A percentile compares a stretch with the other conserved stretches of the same genome.
These are phyloP conservation scores for Cosmorhoe ocellata DNA, from an alignment of 2,888 invertebrate species.

Conservation along the genomic window DNA sequence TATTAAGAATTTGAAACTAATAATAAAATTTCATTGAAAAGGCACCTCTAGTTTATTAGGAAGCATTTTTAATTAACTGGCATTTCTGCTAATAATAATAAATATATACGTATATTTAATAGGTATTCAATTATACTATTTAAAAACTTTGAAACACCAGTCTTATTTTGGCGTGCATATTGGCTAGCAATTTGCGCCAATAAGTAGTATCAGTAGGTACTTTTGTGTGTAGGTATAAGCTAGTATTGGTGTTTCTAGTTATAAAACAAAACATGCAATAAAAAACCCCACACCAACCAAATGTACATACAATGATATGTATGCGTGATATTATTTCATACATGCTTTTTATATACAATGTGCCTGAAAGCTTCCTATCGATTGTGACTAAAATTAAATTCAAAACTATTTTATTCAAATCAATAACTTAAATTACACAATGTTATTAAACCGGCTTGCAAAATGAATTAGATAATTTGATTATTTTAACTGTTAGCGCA, in stretches of 20 bases:
- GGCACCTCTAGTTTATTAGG: no score
- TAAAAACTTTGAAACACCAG: no score
- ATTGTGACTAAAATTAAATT: constrained; percentile 63
- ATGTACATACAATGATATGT: constrained; percentile 16
- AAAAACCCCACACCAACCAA: constrained; percentile 55
- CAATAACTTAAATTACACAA: constrained; percentile 49
- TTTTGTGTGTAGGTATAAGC: no score
- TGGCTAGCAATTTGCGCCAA: no score
- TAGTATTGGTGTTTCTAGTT: not conserved
- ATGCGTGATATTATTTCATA: constrained; percentile 62
- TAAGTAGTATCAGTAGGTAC: no score
- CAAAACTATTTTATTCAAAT: constrained; percentile 62
- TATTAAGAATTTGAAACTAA: no score
- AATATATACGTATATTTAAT: no score
- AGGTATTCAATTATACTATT: no score
- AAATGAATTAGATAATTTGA: not conserved
- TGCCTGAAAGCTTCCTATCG: constrained; percentile 77
- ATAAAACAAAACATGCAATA: constrained; percentile 31
- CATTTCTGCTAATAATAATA: no score
- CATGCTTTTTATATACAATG: constrained; percentile 60
- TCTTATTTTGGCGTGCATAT: not conserved
- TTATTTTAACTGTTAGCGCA: no score
- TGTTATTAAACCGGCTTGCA: constrained; percentile 29
- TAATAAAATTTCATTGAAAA: no score
- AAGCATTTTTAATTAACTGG: no score